Conservation (phyloP, 2,888 invertebrate species). For the Dasypolia templi region DNA sequence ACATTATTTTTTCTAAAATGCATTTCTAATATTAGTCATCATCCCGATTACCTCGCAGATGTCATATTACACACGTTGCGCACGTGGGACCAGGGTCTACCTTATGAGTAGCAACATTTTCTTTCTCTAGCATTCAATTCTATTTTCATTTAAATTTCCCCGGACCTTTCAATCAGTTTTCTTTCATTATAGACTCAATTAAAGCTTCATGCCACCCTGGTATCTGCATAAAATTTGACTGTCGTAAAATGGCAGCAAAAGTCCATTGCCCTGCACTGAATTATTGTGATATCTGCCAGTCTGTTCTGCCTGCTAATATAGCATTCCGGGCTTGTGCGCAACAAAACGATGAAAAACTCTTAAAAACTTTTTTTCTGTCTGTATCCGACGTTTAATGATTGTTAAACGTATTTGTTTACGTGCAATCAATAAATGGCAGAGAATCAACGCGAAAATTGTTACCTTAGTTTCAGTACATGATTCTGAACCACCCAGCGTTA, state of each 20-base stretch:
- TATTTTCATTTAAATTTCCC: neutral
- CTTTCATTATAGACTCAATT: conserved; percentile 13
- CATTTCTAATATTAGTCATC: too few species aligned
- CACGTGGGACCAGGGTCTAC: neutral
- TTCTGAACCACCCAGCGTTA: too few species aligned
- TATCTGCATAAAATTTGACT: conserved; percentile 42
- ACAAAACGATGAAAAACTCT: conserved; percentile 43
- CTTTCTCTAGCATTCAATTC: neutral
- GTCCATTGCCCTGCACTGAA: conserved; percentile 51
- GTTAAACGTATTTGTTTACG: conserved; percentile 19
- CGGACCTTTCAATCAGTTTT: conserved; percentile 36
- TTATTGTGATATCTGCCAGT: conserved; percentile 61
- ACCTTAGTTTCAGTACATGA: too few species aligned
- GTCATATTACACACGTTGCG: neutral
- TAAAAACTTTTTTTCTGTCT: conserved; percentile 37
- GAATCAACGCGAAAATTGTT: too few species aligned
- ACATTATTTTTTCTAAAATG: too few species aligned
- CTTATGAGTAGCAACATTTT: neutral
- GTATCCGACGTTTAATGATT: conserved; percentile 35
- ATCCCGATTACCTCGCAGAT: too few species aligned
- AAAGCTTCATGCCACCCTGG: conserved; percentile 43
- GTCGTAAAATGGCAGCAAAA: conserved; percentile 46
- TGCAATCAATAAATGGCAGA: too few species aligned
- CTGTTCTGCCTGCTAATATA: conserved; percentile 28
- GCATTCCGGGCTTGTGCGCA: conserved; percentile 53